phyloP scores from a whole-genome alignment of 2,797 vertebrate species.

The Perodicticus potto region DNA sequence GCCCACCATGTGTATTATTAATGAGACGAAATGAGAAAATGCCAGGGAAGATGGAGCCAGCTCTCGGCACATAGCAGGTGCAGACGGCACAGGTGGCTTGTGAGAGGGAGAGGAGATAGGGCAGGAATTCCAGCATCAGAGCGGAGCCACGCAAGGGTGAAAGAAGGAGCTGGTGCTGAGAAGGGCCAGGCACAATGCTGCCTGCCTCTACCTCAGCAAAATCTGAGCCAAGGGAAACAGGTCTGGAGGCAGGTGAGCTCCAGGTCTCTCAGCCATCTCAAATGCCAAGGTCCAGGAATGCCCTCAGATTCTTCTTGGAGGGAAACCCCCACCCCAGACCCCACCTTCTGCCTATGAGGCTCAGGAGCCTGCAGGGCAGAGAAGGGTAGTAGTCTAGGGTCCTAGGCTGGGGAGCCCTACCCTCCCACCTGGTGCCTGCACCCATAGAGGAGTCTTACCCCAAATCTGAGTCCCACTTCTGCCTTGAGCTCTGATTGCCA shows the following conservation, averaged over 20 bases:
- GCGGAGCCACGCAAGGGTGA: accelerated
- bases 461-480: neutral
- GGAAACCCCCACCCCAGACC: neutral
- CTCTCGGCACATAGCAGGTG: neutral
- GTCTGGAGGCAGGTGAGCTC: neutral
- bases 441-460: neutral
- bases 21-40: neutral
- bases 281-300: neutral
- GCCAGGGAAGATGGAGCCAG: accelerated
- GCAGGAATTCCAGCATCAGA: neutral
- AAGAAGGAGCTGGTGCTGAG: neutral
- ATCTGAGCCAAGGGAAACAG: neutral
- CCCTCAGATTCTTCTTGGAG: neutral
- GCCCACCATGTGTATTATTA: neutral
- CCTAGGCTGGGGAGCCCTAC: neutral
- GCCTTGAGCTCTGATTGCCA: neutral
- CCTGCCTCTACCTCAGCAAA: neutral
- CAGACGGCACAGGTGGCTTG: accelerated
- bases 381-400: neutral
- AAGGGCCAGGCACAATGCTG: accelerated
- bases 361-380: neutral
- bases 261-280: neutral
- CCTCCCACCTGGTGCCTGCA: neutral
- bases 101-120: neutral
- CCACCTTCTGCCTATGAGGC: neutral